phyloP scores from a whole-genome alignment of 2,113 vertebrate species.

The Aptenodytes patagonicus region DNA sequence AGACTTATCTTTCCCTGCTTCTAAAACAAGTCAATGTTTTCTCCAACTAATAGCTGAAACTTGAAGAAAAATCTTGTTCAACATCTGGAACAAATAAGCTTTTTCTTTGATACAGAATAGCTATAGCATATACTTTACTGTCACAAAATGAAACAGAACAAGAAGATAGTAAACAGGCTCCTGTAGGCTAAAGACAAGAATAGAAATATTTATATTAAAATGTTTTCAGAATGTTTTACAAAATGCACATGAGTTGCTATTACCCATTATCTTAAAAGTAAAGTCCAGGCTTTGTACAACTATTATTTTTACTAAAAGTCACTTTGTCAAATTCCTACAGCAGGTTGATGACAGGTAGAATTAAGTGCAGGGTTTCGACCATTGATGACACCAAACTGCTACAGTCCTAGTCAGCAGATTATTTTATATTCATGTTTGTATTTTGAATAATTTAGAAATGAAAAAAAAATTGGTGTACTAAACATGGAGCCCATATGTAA shows the following conservation, averaged over 20 bases:
- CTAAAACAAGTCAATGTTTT: neutral
- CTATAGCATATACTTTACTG: fast-evolving
- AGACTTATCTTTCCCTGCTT: neutral
- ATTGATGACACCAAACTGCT: neutral
- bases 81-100: neutral
- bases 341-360: neutral
- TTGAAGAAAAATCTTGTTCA: neutral
- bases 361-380: neutral
- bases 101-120: neutral
- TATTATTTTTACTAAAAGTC: neutral
- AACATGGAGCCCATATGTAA: neutral
- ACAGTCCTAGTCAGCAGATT: neutral
- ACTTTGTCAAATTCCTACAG: neutral
- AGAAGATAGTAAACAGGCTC: neutral
- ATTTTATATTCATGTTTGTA: neutral
- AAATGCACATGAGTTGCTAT: neutral
- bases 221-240: neutral
- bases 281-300: neutral
- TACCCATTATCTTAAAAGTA: neutral
- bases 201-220: neutral
- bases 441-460: neutral
- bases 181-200: neutral
- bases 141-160: neutral
- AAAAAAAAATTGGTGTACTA: neutral
- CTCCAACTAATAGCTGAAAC: neutral